Evolutionary conservation across 2,797 vertebrate species (phyloP).

Genomic region (Malacoctenus gilli): DNA sequence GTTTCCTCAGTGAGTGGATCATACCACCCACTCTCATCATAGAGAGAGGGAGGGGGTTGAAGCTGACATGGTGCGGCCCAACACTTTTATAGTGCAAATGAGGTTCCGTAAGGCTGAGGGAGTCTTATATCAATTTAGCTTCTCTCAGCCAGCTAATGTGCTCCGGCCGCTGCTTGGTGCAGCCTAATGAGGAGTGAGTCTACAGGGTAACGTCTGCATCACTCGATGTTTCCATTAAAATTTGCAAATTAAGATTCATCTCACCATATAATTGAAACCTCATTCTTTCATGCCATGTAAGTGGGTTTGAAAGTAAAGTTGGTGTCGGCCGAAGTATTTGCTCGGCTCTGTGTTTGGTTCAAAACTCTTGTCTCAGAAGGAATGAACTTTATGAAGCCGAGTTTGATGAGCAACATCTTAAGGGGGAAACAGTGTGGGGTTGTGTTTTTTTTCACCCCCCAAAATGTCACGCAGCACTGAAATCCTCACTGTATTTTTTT

Average conservation of each 20-base stretch:
- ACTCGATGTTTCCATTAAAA: conserved; percentile 65
- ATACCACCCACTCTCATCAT: too few species aligned
- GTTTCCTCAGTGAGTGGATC: too few species aligned
- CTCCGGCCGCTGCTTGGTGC: conserved; percentile 56
- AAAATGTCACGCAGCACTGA: conserved; percentile 30
- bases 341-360: conserved; percentile 17
- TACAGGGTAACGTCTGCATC: conserved; percentile 58
- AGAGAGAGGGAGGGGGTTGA: too few species aligned
- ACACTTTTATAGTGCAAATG: conserved; percentile 82
- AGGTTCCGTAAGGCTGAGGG: conserved; percentile 63
- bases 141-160: conserved; percentile 67
- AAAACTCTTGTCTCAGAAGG: conserved; percentile 13
- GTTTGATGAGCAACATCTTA: conserved; percentile 31
- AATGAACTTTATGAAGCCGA: conserved; percentile 29
- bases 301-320: conserved; percentile 39
- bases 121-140: conserved; percentile 76
- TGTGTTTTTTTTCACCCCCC: background rate
- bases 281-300: conserved; percentile 39
- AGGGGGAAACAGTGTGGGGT: conserved; percentile 1
- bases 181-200: conserved; percentile 70
- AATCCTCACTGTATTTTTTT: background rate
- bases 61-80: too few species aligned
- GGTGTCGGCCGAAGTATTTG: conserved; percentile 27
- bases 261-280: conserved; percentile 54
- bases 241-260: conserved; percentile 67